Percentiles rank a stretch among this genome's conserved stretches.
These are phyloP conservation scores for Branchellion lobata DNA, from an alignment of 2,888 invertebrate genomes.

Conservation along the genomic window DNA sequence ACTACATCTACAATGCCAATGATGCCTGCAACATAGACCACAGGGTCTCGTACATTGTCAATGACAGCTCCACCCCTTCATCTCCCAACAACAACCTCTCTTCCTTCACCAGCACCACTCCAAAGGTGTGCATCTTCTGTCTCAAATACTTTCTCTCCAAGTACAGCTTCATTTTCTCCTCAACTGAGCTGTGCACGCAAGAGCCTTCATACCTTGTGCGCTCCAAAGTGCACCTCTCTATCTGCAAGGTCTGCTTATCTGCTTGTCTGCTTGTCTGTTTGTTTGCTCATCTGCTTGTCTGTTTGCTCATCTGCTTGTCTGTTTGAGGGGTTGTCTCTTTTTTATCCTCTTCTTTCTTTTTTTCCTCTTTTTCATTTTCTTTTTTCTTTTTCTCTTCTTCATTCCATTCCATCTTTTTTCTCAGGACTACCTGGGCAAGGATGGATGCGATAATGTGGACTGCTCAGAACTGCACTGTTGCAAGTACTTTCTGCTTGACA, in stretches of 20 bases:
- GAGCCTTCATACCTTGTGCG: background rate
- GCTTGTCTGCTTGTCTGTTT: too few relatives aligned
- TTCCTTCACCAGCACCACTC: background rate
- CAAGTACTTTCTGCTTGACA: conserved; percentile 43
- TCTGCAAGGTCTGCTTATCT: background rate
- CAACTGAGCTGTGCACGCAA: background rate
- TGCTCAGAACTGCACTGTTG: conserved; percentile 44
- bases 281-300: too few relatives aligned
- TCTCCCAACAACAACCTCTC: too few relatives aligned
- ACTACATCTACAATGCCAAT: background rate
- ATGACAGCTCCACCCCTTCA: too few relatives aligned
- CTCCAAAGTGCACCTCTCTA: background rate
- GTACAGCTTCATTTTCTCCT: background rate
- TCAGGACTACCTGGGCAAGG: conserved; percentile 33
- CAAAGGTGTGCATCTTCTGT: background rate
- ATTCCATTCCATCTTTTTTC: background rate
- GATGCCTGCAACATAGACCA: background rate
- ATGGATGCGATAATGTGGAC: conserved; percentile 34
- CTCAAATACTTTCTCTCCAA: conserved; percentile 7
- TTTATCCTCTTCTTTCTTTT: too few relatives aligned
- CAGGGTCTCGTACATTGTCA: background rate
- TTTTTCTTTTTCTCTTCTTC: too few relatives aligned
- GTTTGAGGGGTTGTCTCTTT: too few relatives aligned
- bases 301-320: too few relatives aligned
- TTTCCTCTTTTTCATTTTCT: too few relatives aligned